Evolutionary conservation across 2,113 vertebrate genomes (phyloP).

Genomic region (Saimiri boliviensis): DNA sequence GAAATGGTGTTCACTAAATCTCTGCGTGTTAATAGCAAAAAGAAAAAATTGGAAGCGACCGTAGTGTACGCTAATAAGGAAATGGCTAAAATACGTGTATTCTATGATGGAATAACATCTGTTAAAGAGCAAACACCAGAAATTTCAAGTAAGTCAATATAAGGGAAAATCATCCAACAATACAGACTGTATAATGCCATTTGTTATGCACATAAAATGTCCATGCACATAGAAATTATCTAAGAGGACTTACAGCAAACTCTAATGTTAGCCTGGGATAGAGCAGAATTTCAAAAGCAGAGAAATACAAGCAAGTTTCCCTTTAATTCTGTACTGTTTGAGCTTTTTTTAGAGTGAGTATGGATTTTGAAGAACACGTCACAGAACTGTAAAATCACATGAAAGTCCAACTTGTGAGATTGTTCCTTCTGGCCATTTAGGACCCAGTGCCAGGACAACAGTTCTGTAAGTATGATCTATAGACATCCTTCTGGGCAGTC

Average conservation of each 20-base stretch:
- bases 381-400: not conserved
- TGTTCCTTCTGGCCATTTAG: not conserved
- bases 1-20: not conserved
- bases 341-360: too few species aligned
- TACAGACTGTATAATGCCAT: not conserved
- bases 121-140: too few species aligned
- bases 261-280: not conserved
- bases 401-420: not conserved
- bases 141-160: too few species aligned
- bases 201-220: not conserved
- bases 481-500: not conserved
- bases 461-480: too few species aligned
- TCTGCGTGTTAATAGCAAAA: not conserved
- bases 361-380: not conserved
- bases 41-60: not conserved
- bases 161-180: not conserved
- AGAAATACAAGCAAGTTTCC: not conserved
- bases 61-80: not conserved
- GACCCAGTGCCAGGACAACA: too few species aligned
- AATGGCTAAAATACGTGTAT: not conserved
- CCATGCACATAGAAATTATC: not conserved
- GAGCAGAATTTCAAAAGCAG: not conserved
- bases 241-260: not conserved
- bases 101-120: not conserved
- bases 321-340: not conserved